Evolutionary conservation across 2,888 invertebrate species (phyloP), one percentile per base, ranked within the genome.

Genomic region (Gortyna flavago): DNA sequence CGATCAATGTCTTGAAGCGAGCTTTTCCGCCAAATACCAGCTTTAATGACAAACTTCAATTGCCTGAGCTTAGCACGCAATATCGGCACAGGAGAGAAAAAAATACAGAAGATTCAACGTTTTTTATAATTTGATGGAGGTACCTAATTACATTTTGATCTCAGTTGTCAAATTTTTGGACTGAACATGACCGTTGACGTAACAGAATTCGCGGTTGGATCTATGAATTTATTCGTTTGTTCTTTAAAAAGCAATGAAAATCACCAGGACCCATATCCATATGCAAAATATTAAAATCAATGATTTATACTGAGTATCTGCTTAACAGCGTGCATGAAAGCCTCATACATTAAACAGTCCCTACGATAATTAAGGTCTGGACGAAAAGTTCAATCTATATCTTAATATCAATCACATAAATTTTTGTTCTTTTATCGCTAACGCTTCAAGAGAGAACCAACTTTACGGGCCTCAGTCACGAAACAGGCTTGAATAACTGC

Each of bases 391-490:
- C 25, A 13, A n/a, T 57, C 35, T n/a, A 16, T 72, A 76, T 81
- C 85, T 81, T 35, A 76, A 83, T 69, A 72, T 51, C 41, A 76
- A 76, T 82, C 82, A 76, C 77, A 82, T 85, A 83, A 61, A 72
- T 82, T 72, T 18, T 72, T 73, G 74, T 75, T 57, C 59, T 73
- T 83, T 75, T 79, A 79, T 84, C 65, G 78, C 69, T 25, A 74
- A 74, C 59, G 61, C 41, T 69, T 66, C 57, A 44, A 65, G 77
- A 76, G 61, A 44, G 79, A 61, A 59, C 11, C 25, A 32, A 59
- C 41, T 77, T 83, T 85, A 85, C 44, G 69, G 16, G 38, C n/a
- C n/a, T n/a, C 16, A 72, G 72, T 85, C 83, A 83, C 83, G 83
- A 72, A 61, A 76, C 18, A 57, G 18, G 59, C 32, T 61, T 21